phyloP scores from a whole-genome alignment of 2,113 vertebrate species.

The Prionailurus viverrinus region DNA sequence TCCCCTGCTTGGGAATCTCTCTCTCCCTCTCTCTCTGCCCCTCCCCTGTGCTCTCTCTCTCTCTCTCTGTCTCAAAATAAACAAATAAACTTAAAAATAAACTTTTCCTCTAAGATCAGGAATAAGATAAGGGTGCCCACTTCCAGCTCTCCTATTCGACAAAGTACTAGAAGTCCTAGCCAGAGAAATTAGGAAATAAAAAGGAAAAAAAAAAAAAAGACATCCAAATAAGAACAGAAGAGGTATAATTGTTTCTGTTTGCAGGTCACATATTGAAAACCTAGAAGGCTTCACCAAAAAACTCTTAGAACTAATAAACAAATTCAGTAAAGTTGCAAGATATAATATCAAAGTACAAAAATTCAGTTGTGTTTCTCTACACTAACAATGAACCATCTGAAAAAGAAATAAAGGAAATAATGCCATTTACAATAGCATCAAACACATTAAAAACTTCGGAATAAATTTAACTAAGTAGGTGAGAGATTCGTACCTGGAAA shows the following conservation, averaged over 20 bases:
- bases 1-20: no score
- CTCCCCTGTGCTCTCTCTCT: no score
- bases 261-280: background rate
- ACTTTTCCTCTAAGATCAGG: background rate
- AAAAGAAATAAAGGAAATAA: background rate
- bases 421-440: background rate
- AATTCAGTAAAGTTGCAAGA: background rate
- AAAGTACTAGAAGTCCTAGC: background rate
- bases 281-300: background rate
- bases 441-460: background rate
- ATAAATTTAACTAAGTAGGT: background rate
- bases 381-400: background rate
- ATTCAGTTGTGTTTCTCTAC: background rate
- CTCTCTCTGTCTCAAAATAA: no score
- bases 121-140: background rate
- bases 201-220: background rate
- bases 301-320: background rate
- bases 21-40: no score
- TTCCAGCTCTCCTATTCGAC: background rate
- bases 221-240: background rate
- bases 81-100: background rate
- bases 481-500: background rate
- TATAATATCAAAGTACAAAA: background rate
- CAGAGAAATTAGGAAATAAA: background rate
- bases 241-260: background rate